These are phyloP conservation scores for Ceyx margarethae DNA, from an alignment of 2,113 vertebrate genomes.

Conservation along the genomic window DNA sequence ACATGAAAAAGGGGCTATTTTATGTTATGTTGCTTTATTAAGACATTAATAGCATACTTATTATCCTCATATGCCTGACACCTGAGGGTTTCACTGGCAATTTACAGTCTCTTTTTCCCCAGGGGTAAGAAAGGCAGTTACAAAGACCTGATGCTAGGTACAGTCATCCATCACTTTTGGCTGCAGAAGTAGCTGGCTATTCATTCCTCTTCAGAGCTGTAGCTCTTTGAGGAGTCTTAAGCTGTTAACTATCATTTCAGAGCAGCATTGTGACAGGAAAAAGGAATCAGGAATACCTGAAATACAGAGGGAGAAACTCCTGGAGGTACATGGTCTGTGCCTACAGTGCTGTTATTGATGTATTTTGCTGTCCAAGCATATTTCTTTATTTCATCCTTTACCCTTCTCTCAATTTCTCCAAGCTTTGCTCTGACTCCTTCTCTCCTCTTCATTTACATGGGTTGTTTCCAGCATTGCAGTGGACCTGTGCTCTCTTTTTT, in stretches of 20 bases:
- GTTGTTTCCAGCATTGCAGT: not conserved
- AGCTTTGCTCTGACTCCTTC: not conserved
- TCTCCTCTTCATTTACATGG: not conserved
- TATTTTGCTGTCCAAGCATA: not conserved
- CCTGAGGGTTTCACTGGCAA: not conserved
- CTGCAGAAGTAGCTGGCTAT: not conserved
- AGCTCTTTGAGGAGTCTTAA: not conserved
- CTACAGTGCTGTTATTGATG: not conserved
- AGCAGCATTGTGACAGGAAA: not conserved
- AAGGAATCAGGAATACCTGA: not conserved
- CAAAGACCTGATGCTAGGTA: not conserved
- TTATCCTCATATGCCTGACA: not conserved
- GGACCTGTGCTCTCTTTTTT: not conserved
- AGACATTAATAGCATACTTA: not conserved
- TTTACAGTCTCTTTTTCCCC: not conserved
- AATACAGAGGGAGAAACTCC: not conserved
- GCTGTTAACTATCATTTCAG: not conserved
- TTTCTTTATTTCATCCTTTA: not conserved
- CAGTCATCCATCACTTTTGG: not conserved
- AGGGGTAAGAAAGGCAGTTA: not conserved
- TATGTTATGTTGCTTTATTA: not conserved
- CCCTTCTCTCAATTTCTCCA: not conserved
- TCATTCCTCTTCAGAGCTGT: not conserved
- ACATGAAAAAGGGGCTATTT: not conserved
- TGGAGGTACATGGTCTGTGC: not conserved